A percentile compares a stretch with the other conserved stretches of the same genome.
These are phyloP conservation scores for Yasuhikotakia modesta DNA, from an alignment of 2,797 vertebrate species.

Conservation along the genomic window DNA sequence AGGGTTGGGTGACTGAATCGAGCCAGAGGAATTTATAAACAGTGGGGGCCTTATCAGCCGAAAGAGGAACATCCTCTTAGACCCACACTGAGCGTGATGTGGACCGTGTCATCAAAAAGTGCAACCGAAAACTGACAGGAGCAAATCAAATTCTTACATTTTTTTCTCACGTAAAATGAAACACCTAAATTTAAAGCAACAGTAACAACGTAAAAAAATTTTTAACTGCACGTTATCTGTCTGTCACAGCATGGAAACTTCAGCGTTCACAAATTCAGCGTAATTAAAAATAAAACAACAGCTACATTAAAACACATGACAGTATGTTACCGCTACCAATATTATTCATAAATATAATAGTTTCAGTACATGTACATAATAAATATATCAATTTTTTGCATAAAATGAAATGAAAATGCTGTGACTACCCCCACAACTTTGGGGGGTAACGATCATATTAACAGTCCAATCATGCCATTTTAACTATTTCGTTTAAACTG, in stretches of 20 bases:
- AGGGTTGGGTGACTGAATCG: slow-evolving; percentile 64
- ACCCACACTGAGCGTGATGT: slow-evolving; percentile 49
- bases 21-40: slow-evolving; percentile 81
- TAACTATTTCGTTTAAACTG: slow-evolving; percentile 16
- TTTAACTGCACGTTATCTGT: not conserved
- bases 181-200: not conserved
- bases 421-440: slow-evolving; percentile 6
- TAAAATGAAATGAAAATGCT: slow-evolving; percentile 33
- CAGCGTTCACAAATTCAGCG: too few relatives aligned
- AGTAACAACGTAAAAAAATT: not conserved
- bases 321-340: too few relatives aligned
- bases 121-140: slow-evolving; percentile 9
- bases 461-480: slow-evolving; percentile 22
- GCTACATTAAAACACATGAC: not conserved
- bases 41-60: slow-evolving; percentile 66
- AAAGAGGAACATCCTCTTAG: slow-evolving; percentile 56
- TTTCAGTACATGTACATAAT: not conserved
- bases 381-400: too few relatives aligned
- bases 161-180: not conserved
- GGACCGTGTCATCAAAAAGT: slow-evolving; percentile 50
- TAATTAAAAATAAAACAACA: not conserved
- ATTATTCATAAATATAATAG: not conserved
- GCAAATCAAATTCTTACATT: not conserved
- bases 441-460: slow-evolving; percentile 31
- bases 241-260: not conserved